phyloP scores from a whole-genome alignment of 2,888 invertebrate species.

The Tetanocera ferruginea region DNA sequence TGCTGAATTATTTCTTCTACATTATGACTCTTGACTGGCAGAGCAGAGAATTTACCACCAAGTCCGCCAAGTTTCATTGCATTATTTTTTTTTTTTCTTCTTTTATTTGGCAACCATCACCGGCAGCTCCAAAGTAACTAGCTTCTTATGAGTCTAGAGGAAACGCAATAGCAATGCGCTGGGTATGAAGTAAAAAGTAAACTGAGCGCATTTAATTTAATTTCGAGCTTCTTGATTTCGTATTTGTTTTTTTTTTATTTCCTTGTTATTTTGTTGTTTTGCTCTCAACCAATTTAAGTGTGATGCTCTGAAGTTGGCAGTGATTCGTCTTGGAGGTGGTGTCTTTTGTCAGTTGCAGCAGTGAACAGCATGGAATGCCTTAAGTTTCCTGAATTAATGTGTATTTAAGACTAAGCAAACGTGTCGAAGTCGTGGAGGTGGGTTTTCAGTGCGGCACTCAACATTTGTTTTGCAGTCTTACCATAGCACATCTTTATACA shows the following conservation, averaged over 20 bases:
- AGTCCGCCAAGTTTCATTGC: slow-evolving; percentile 9
- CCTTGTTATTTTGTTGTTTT: background rate
- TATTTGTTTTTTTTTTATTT: background rate
- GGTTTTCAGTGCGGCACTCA: background rate
- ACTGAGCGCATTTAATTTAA: slow-evolving; percentile 66
- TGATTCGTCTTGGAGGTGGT: slow-evolving; percentile 45
- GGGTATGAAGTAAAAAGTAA: slow-evolving; percentile 51
- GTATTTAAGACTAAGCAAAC: slow-evolving; percentile 48
- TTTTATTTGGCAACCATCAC: slow-evolving; percentile 4
- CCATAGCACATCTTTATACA: background rate
- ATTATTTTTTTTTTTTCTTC: background rate
- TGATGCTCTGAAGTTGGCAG: slow-evolving; percentile 34
- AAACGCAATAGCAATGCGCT: background rate
- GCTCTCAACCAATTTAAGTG: slow-evolving; percentile 11
- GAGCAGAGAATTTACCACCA: slow-evolving; percentile 7
- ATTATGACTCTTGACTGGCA: slow-evolving; percentile 44
- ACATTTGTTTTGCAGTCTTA: background rate
- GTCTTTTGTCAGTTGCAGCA: slow-evolving; percentile 40
- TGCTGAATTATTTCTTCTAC: slow-evolving; percentile 41
- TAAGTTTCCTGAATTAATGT: slow-evolving; percentile 52
- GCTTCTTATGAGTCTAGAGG: background rate
- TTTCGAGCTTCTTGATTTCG: slow-evolving; percentile 64
- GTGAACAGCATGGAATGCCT: slow-evolving; percentile 29
- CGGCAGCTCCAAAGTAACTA: background rate
- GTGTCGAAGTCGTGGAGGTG: background rate